These are phyloP conservation scores for Limnodromus scolopaceus DNA, from an alignment of 2,797 vertebrate genomes.

Conservation along the genomic window DNA sequence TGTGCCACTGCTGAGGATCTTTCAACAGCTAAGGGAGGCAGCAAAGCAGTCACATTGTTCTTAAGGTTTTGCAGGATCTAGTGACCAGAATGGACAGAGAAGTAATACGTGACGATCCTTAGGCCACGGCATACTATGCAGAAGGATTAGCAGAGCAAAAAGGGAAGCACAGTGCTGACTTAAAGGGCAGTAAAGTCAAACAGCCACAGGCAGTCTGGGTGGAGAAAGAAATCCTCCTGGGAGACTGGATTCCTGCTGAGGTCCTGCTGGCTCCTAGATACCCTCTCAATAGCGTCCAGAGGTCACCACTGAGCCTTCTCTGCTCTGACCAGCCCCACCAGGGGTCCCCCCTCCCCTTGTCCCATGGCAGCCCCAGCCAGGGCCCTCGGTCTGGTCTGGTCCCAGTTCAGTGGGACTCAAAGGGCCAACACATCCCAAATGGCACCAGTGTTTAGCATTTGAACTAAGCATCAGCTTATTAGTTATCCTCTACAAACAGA, in stretches of 20 bases:
- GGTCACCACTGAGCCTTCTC: neutral
- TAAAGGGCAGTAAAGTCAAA: neutral
- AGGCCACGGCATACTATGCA: neutral
- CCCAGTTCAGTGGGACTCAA: neutral
- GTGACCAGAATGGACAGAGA: neutral
- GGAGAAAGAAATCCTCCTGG: neutral
- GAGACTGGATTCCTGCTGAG: neutral
- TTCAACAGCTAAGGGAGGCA: neutral
- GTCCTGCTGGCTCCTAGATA: neutral
- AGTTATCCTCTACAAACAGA: neutral
- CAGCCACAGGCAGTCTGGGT: too few species aligned
- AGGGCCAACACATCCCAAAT: neutral
- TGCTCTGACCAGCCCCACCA: fast-evolving
- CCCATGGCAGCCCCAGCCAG: fast-evolving
- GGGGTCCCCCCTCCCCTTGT: fast-evolving
- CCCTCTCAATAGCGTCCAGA: fast-evolving
- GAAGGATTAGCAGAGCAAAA: neutral
- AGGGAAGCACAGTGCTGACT: neutral
- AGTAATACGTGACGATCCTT: neutral
- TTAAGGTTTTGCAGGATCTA: neutral
- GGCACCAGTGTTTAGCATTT: neutral
- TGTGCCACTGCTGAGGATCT: neutral
- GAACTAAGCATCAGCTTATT: neutral
- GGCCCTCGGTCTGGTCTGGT: too few species aligned
- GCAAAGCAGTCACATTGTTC: neutral